These are phyloP conservation scores for Hartigia nigra DNA, from an alignment of 2,888 invertebrate genomes.

Conservation along the genomic window DNA sequence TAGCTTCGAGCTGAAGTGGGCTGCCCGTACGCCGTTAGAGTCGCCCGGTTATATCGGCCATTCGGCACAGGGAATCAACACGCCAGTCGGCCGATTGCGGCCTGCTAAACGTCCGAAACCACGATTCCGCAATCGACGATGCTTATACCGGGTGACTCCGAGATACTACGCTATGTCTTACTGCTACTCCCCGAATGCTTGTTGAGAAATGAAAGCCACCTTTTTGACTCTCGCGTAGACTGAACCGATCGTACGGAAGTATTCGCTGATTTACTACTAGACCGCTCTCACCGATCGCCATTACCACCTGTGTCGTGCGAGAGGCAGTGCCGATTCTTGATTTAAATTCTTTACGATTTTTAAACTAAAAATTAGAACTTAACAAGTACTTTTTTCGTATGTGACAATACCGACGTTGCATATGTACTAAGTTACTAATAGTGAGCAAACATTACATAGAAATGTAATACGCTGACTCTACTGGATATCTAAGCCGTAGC, in stretches of 20 bases:
- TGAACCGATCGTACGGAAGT: conserved; percentile 37
- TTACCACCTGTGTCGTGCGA: background rate
- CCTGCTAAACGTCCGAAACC: conserved; percentile 59
- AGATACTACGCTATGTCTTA: background rate
- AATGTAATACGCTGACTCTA: background rate
- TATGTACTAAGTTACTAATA: background rate
- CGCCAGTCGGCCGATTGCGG: conserved; percentile 57
- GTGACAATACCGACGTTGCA: background rate
- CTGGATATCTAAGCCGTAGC: conserved; percentile 26
- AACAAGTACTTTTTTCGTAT: background rate
- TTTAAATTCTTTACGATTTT: background rate
- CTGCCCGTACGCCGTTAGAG: conserved; percentile 29
- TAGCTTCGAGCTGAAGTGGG: conserved; percentile 22
- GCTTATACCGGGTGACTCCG: conserved; percentile 53
- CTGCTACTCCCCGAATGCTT: background rate
- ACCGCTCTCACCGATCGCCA: background rate
- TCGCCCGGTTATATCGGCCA: conserved; percentile 35
- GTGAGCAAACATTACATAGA: background rate
- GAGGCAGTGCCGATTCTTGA: background rate
- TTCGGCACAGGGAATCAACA: conserved; percentile 48
- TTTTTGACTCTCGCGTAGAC: conserved; percentile 5
- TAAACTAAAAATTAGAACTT: background rate
- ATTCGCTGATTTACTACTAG: conserved; percentile 29
- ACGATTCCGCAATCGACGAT: conserved; percentile 53
- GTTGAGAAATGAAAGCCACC: background rate